Percentiles rank a stretch among this genome's conserved stretches.
phyloP scores from a whole-genome alignment of 1,140 invertebrate genomes.

The Macrobrachium rosenbergii region DNA sequence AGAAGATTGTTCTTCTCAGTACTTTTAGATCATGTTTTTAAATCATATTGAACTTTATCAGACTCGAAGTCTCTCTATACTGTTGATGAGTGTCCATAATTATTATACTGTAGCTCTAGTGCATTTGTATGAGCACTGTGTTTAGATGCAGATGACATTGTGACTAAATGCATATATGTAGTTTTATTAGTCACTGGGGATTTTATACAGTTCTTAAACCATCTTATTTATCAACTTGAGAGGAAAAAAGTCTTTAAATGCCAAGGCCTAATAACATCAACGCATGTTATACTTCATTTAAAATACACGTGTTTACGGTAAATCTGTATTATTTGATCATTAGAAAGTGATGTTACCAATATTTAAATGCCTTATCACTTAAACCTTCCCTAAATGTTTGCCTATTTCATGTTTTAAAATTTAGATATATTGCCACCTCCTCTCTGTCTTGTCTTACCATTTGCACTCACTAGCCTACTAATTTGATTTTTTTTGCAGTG shows the following conservation, averaged over 20 bases:
- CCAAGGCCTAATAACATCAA: no score
- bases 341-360: slow-evolving; percentile 42
- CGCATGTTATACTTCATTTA: no score
- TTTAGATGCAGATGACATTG: slow-evolving; percentile 43
- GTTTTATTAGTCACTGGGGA: slow-evolving; percentile 25
- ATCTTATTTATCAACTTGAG: not conserved
- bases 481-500: slow-evolving; percentile 52
- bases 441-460: slow-evolving; percentile 63
- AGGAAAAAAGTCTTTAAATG: no score
- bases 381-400: slow-evolving; percentile 62
- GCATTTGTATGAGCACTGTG: slow-evolving; percentile 41
- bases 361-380: slow-evolving; percentile 56
- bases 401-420: slow-evolving; percentile 55
- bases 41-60: no score
- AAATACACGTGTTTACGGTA: no score
- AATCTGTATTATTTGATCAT: slow-evolving; percentile 39
- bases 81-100: no score
- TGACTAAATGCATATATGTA: slow-evolving; percentile 40
- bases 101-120: slow-evolving; percentile 43
- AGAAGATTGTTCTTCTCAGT: no score
- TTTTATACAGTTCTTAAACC: not conserved
- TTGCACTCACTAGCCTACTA: slow-evolving; percentile 60
- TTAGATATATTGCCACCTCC: slow-evolving; percentile 59
- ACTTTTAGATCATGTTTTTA: no score
- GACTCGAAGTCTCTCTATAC: no score